Evolutionary conservation across 1,140 invertebrate species (phyloP), one percentile per base, ranked within the genome.

Genomic region (Atta texana): DNA sequence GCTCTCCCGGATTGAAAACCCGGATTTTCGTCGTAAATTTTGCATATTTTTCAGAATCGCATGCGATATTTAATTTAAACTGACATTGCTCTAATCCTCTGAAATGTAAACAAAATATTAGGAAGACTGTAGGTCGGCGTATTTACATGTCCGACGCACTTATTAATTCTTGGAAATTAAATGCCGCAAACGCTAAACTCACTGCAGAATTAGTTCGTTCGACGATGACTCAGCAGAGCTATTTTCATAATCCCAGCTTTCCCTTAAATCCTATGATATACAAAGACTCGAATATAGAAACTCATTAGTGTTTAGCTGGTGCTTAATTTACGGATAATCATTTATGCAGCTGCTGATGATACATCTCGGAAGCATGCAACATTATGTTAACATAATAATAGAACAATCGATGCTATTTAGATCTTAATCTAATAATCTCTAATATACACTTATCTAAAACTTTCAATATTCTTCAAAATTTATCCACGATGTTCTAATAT

Each of bases 161-260:
- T 39, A 24, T 71, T 71, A 57, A 81, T 81, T 71, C 21, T 71
- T 71, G 59, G 12, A 78, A 51, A 69, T 81, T 69, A 81, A 80
- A 80, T 39, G n/a, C 12, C 49, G 2, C n/a, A 18, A 39, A 21
- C n/a, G 16, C 16, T 68, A 53, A 24, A 69, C n/a, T 44, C 16
- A 49, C 31, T 55, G 14, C 16, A 57, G 34, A 71, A 81, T 71
- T 81, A 44, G n/a, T 81, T 81, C 44, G n/a, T 81, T 81, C 44
- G 21, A 57, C 16, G 49, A 21, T 69, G 31, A 69, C 18, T 55
- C 64, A 24, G 44, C 31, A 16, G 8, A 51, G 31, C 8, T 66
- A n/a, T 57, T 81, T 71, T 24, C n/a, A 71, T 59, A 81, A 81
- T 57, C 34, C 51, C 21, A 24, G 53, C 34, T 71, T 71, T 57